phyloP scores from a whole-genome alignment of 2,888 invertebrate genomes.

The Acanthopleura granulata region DNA sequence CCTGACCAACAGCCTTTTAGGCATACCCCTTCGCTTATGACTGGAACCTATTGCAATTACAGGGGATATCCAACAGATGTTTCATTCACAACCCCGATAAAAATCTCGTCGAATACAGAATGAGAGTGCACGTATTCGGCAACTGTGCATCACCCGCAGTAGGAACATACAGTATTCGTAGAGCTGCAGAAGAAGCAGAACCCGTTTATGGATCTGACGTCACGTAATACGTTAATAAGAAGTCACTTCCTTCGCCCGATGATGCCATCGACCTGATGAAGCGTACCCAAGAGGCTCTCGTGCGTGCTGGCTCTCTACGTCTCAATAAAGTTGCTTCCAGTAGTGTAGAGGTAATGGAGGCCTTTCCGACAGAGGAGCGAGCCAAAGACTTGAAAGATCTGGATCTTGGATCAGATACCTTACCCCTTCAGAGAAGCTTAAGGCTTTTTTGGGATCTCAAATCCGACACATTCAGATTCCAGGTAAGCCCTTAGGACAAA shows the following conservation, averaged over 20 bases:
- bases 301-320: slow-evolving; percentile 18
- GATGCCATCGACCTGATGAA: slow-evolving; percentile 24
- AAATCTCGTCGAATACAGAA: slow-evolving; percentile 33
- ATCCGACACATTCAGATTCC: slow-evolving; percentile 1
- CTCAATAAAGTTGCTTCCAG: slow-evolving; percentile 22
- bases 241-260: slow-evolving; percentile 1
- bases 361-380: slow-evolving; percentile 21
- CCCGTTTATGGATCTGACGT: too few species aligned
- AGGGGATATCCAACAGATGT: slow-evolving; percentile 33
- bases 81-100: slow-evolving; percentile 30
- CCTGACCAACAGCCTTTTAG: slow-evolving; percentile 31
- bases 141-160: slow-evolving; percentile 38
- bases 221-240: too few species aligned
- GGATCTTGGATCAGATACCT: slow-evolving; percentile 15
- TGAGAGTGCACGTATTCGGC: slow-evolving; percentile 41
- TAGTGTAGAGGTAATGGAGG: slow-evolving; percentile 17
- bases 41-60: slow-evolving; percentile 27
- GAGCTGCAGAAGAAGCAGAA: too few species aligned
- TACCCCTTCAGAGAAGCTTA: slow-evolving; percentile 22
- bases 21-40: slow-evolving; percentile 32
- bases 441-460: slow-evolving; percentile 21
- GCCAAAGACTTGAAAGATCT: slow-evolving; percentile 12
- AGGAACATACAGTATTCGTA: slow-evolving; percentile 33
- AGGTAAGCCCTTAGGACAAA: background rate
- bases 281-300: slow-evolving; percentile 20